Conservation (phyloP, 2,797 vertebrate genomes). For the Leucoraja ocellata region DNA sequence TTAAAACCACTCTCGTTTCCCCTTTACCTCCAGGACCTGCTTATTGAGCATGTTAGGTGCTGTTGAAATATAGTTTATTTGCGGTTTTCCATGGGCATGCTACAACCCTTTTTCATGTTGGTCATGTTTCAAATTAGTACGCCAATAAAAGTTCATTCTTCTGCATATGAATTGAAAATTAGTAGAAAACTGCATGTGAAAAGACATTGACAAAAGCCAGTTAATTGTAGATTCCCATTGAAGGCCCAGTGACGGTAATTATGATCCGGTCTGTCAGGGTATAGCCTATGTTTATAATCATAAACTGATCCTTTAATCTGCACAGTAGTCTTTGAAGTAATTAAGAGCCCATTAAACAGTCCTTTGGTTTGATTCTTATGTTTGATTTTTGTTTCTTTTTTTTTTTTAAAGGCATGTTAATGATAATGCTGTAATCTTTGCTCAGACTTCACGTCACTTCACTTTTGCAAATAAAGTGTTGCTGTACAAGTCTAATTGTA, state of each 20-base stretch:
- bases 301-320: slow-evolving; percentile 33
- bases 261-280: slow-evolving; percentile 18
- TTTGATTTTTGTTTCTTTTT: slow-evolving; percentile 32
- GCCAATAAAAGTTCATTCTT: background rate
- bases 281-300: slow-evolving; percentile 27
- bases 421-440: slow-evolving; percentile 21
- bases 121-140: background rate
- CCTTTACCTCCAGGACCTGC: background rate
- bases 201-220: slow-evolving; percentile 16
- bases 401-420: background rate
- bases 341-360: slow-evolving; percentile 33
- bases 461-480: slow-evolving; percentile 18
- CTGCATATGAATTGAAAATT: background rate
- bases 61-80: background rate
- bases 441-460: background rate
- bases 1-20: background rate
- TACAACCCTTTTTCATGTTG: background rate
- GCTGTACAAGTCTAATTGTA: slow-evolving; percentile 16
- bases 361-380: background rate
- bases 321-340: slow-evolving; percentile 22
- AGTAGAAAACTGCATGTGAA: slow-evolving; percentile 27
- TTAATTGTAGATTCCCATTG: slow-evolving; percentile 17
- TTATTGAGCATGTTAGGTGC: background rate
- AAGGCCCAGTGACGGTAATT: background rate
- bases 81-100: background rate